These are phyloP conservation scores for Sylvietta virens DNA, from an alignment of 2,113 vertebrate species.

Conservation along the genomic window DNA sequence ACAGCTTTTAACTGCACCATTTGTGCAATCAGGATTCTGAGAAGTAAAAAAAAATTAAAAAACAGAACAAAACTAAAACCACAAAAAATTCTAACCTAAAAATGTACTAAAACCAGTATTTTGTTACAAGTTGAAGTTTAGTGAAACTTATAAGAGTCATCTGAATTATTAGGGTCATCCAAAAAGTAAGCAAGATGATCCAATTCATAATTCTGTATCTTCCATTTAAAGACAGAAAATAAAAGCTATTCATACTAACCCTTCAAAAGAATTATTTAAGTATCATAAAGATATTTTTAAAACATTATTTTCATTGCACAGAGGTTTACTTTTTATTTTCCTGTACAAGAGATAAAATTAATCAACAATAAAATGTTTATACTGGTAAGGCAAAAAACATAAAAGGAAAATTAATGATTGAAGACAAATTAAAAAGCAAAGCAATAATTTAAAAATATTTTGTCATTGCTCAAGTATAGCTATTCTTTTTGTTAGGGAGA, in stretches of 20 bases:
- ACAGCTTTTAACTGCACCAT: not conserved
- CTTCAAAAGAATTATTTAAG: not conserved
- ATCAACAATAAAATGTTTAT: not conserved
- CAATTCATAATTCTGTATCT: not conserved
- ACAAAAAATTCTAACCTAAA: not conserved
- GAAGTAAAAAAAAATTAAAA: not conserved
- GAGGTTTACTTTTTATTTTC: not conserved
- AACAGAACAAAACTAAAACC: not conserved
- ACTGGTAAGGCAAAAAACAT: not conserved
- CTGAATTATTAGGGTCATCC: not conserved
- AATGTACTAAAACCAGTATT: not conserved
- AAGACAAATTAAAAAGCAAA: not conserved
- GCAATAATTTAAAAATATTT: not conserved
- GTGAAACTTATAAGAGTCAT: not conserved
- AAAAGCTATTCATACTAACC: not conserved
- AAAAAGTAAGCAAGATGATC: not conserved
- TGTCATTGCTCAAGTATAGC: not conserved
- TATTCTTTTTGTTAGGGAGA: not conserved
- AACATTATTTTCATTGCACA: not conserved
- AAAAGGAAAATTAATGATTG: not conserved
- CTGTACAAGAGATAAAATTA: not conserved
- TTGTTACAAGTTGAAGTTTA: not conserved
- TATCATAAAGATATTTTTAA: fast-evolving
- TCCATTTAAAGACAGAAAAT: not conserved
- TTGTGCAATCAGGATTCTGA: slow-evolving; percentile 24